Conservation (phyloP, 2,113 vertebrate species). For the Charadrius vociferus region DNA sequence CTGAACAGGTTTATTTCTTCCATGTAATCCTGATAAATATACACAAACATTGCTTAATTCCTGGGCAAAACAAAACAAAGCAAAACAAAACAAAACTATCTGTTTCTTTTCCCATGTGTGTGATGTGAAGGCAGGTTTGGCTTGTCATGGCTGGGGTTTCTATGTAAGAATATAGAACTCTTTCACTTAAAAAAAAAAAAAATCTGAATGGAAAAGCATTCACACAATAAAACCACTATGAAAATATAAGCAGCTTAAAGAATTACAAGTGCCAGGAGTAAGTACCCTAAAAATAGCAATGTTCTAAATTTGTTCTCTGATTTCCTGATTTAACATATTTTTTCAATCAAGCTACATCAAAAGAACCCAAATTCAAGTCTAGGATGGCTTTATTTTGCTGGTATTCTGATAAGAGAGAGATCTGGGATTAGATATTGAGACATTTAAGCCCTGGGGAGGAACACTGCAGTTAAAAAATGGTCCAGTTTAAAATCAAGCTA, state of each 20-base stretch:
- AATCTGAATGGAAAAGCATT: background rate
- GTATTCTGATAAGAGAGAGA: background rate
- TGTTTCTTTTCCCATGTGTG: background rate
- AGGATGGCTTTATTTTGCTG: background rate
- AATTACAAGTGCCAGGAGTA: background rate
- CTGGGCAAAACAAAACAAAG: background rate
- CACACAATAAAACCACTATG: background rate
- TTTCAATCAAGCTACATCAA: background rate
- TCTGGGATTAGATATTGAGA: background rate
- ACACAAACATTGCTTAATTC: constrained; percentile 8
- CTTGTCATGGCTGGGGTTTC: background rate
- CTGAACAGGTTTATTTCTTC: constrained; percentile 94
- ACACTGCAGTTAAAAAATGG: background rate
- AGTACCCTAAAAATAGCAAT: background rate
- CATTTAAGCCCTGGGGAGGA: background rate
- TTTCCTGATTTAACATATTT: background rate
- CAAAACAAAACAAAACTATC: background rate
- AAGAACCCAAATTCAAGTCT: background rate
- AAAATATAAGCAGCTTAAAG: constrained; percentile 34
- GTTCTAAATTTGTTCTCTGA: background rate
- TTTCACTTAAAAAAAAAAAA: background rate
- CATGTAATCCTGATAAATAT: constrained; percentile 87
- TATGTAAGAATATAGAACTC: background rate
- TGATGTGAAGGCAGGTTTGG: background rate
- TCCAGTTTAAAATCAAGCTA: background rate